Evolutionary conservation across 1,140 invertebrate species (phyloP), one percentile per base, ranked within the genome.

Genomic region (Drosophila elegans): DNA sequence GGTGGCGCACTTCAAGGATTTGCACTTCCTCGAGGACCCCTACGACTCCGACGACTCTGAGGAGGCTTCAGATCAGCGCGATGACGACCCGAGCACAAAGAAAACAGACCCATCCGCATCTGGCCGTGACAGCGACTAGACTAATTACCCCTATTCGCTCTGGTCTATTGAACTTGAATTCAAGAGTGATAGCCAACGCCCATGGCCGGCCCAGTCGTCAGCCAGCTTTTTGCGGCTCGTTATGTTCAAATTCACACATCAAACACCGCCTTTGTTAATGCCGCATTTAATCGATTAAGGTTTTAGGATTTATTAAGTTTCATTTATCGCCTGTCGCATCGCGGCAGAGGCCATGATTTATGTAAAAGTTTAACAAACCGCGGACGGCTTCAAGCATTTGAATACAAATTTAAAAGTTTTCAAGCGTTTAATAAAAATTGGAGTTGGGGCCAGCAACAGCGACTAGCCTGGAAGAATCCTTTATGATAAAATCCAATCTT

Each of bases 91-190:
- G 12, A 10, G 11, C 25, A 34, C 29, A 16, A 46, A 13, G 39
- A 41, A 51, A 27, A 27, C 3, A 16, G 12, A 36, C 2, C 11
- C 63, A 48, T 9, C 16, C 42, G 7, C 71, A 55, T 6, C 21
- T 27, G n/a, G 21, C 46, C 46, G 4, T 57, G 12, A 41, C 27
- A 41, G 60, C 53, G 45, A 71, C 78, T 78, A 69, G 56, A 52
- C 57, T 32, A 86, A 74, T 44, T 69, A 67, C 56, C 78, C 29
- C 56, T 49, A 39, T 36, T 71, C 64, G 78, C 57, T 75, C 60
- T 55, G 74, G 57, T 64, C 78, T 81, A 86, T 86, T 86, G 74
- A 81, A 86, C 82, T 88, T 83, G 68, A 88, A 80, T 86, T 68
- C 63, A 79, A 75, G 55, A 72, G 62, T 44, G 10, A 41, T 55